These are phyloP conservation scores for Hemicentrotus pulcherrimus DNA, from an alignment of 35 echinoderm and acorn worm species.

Conservation along the genomic window DNA sequence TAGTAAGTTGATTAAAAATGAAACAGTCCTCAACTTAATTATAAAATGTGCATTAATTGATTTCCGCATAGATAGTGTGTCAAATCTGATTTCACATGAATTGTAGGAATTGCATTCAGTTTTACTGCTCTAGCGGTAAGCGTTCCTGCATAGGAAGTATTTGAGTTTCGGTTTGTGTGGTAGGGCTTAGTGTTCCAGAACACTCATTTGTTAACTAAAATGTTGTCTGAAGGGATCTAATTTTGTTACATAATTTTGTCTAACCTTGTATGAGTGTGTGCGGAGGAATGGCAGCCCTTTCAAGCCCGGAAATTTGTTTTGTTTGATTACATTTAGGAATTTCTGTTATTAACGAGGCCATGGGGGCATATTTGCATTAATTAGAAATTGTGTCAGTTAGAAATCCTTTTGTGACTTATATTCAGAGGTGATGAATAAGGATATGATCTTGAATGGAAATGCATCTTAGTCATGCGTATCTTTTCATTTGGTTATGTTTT, in stretches of 20 bases:
- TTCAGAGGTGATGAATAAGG: not conserved
- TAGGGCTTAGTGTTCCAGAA: not conserved
- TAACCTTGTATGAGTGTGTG: not conserved
- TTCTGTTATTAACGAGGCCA: not conserved
- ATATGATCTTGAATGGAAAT: not conserved
- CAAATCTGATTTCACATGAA: not conserved
- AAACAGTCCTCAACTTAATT: too few relatives aligned
- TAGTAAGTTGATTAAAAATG: not conserved
- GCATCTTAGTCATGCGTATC: not conserved
- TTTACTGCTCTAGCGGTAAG: not conserved
- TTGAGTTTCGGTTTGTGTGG: not conserved
- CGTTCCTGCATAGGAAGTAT: not conserved
- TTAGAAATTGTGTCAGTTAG: not conserved
- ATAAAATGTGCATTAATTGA: too few relatives aligned
- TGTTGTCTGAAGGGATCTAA: not conserved
- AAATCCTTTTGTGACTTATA: not conserved
- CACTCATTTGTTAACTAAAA: not conserved
- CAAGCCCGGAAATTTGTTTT: not conserved
- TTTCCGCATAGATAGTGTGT: not conserved
- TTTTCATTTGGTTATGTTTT: not conserved
- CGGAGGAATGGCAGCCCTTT: not conserved
- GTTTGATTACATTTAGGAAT: not conserved
- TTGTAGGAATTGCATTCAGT: not conserved
- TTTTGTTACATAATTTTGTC: not conserved
- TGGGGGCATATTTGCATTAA: not conserved